Base-by-base conservation (phyloP, 2,888 invertebrate genomes). In the Ditylenchus weischeri region DNA sequence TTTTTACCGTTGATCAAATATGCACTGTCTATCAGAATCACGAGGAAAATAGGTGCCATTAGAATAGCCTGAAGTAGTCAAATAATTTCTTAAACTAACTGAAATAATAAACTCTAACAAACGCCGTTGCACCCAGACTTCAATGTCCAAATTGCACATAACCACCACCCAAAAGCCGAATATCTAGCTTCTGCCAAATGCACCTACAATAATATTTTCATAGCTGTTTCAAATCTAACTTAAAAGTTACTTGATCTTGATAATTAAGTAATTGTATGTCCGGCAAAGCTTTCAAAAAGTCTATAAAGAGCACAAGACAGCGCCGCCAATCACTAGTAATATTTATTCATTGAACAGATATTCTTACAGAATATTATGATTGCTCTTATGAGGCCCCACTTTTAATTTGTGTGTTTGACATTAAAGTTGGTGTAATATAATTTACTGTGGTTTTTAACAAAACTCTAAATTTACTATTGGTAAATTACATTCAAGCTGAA, bases 161-260 rank as follows among this genome's bases (percentile, higher is more conserved):
- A 50, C 78, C 79, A 79, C 79, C 79, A 79, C 64, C 78, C 77
- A 65, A 79, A 79, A 11, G 78, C 73, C 13, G 77, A 76, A 66
- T 76, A 79, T 6, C 79, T 74, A 29, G 29, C 29, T 29, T 29
- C 29, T 29, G 29, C 29, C 29, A 29, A 5, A 29, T 29, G 29
- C 5, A 29, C 29, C 29, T 29, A 29, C 3, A 29, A 4, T 29
- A 4, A 4, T 29, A 4, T 2, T 5, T 29, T 29, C 29, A 29
- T 2, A 29, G 29, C 29, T 29, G 29, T 29, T 29, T 29, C 5
- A 4, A 2, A 29, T 29, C 29, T 29, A 5, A 29, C 29, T 2
- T 29, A 29, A 43, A 43, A 10, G 2, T 54, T 54, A 59, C 35
- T 35, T 59, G 59, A 35, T 59, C 59, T 2, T 11, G 11, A 36